Conservation (phyloP, 2,113 vertebrate species). For the Saccopteryx leptura region DNA sequence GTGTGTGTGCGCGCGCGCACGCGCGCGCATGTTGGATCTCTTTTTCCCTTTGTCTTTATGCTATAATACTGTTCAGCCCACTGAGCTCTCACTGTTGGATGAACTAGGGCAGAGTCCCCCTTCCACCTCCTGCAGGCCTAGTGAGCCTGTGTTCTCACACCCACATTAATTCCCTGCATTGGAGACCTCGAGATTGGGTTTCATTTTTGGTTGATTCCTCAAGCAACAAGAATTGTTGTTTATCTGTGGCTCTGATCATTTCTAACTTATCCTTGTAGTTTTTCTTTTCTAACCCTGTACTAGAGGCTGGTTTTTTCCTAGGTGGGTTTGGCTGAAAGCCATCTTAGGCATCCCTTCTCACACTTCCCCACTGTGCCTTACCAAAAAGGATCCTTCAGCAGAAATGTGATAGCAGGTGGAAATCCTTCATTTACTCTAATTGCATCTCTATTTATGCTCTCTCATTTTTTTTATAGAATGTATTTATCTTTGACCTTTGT, state of each 20-base stretch:
- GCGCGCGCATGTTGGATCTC: neutral
- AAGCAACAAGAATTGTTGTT: slow-evolving; percentile 61
- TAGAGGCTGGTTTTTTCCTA: slow-evolving; percentile 61
- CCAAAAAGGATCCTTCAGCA: slow-evolving; percentile 56
- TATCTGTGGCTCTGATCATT: slow-evolving; percentile 61
- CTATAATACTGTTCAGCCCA: neutral
- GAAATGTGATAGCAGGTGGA: slow-evolving; percentile 65
- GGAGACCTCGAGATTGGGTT: slow-evolving; percentile 12
- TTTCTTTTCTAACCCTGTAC: slow-evolving; percentile 63
- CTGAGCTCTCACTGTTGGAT: neutral
- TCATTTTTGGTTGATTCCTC: slow-evolving; percentile 61
- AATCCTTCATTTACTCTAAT: slow-evolving; percentile 64
- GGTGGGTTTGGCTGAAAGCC: slow-evolving; percentile 74
- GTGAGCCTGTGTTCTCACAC: neutral
- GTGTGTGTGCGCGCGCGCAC: too few relatives aligned
- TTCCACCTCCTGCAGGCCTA: neutral
- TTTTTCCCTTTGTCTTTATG: neutral
- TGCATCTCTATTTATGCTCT: slow-evolving; percentile 52
- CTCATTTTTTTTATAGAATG: neutral
- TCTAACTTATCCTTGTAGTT: slow-evolving; percentile 47
- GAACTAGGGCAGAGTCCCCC: neutral
- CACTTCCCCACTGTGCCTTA: slow-evolving; percentile 20
- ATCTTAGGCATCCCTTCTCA: slow-evolving; percentile 50
- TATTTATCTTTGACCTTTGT: slow-evolving; percentile 73
- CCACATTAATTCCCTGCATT: slow-evolving; percentile 17